These are phyloP conservation scores for Crypturellus undulatus DNA, from an alignment of 2,113 vertebrate genomes.

Conservation along the genomic window DNA sequence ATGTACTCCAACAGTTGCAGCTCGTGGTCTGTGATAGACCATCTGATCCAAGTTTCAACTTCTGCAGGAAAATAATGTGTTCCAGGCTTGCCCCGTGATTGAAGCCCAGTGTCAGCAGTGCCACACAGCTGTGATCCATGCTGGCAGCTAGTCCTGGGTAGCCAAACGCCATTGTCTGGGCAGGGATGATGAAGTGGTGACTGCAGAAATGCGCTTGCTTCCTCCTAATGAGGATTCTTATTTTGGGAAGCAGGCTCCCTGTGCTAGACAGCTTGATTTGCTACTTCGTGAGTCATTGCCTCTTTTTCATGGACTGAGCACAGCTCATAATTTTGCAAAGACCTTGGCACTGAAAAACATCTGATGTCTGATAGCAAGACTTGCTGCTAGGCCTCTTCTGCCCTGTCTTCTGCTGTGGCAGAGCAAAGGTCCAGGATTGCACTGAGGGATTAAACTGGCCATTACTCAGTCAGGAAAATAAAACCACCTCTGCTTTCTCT, in stretches of 20 bases:
- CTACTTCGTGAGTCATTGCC: background rate
- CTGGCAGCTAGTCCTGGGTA: background rate
- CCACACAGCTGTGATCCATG: rapidly evolving
- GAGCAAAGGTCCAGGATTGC: rapidly evolving
- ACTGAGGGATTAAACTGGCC: background rate
- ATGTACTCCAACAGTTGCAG: background rate
- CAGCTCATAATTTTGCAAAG: background rate
- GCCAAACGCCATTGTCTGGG: too few relatives aligned
- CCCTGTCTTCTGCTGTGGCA: background rate
- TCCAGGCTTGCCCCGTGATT: background rate
- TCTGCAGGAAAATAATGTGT: background rate
- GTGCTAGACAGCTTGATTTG: background rate
- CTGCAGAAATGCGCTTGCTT: background rate
- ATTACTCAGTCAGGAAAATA: background rate
- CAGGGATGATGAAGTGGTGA: background rate
- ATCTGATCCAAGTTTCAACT: too few relatives aligned
- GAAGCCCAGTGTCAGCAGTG: background rate
- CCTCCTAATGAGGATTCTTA: background rate
- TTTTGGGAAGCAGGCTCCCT: background rate
- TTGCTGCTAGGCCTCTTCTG: background rate
- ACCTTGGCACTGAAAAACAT: background rate
- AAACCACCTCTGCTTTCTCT: background rate
- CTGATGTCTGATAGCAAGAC: background rate
- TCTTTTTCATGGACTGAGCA: background rate
- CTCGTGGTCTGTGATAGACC: background rate